A percentile compares a stretch with the other conserved stretches of the same genome.
These are phyloP conservation scores for Stigmatopora argus DNA, from an alignment of 2,113 vertebrate species.

Conservation along the genomic window DNA sequence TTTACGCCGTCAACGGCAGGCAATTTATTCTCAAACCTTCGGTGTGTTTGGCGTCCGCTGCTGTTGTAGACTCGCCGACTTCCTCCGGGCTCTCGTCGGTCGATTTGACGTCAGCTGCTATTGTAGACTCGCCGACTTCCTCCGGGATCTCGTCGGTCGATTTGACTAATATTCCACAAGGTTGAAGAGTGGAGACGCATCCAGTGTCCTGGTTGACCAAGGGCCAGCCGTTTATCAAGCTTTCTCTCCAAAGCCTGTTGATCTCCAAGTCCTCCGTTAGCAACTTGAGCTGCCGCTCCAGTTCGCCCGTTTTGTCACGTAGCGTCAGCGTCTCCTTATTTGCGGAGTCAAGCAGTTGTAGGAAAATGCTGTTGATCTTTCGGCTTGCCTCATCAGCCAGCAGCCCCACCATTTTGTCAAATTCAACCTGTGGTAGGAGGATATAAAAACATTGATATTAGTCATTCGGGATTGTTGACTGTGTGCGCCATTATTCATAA, in stretches of 20 bases:
- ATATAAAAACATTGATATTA: not conserved
- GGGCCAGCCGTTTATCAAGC: conserved; percentile 35
- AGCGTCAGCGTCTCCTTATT: conserved; percentile 24
- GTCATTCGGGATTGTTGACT: no score
- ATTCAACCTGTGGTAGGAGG: conserved; percentile 20
- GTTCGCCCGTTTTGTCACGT: conserved; percentile 9
- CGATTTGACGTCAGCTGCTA: conserved; percentile 3
- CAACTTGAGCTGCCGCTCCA: conserved; percentile 40
- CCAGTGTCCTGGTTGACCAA: conserved; percentile 47
- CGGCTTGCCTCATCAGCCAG: conserved; percentile 56
- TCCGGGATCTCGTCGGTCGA: not conserved
- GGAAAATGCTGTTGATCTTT: conserved; percentile 57
- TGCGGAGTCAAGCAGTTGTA: conserved; percentile 39
- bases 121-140: rapidly evolving
- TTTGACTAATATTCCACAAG: conserved; percentile 22
- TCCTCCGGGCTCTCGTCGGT: not conserved
- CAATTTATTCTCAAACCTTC: conserved; percentile 17
- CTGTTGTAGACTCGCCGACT: not conserved
- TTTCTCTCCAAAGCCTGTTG: conserved; percentile 33
- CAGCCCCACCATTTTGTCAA: conserved; percentile 8
- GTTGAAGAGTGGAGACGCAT: conserved; percentile 41
- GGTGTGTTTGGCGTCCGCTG: not conserved
- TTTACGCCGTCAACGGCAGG: not conserved
- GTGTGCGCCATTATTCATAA: no score
- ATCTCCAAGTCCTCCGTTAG: conserved; percentile 19